These are phyloP conservation scores for Zaprionus lineosus DNA, from an alignment of 2,888 invertebrate genomes.

Conservation along the genomic window DNA sequence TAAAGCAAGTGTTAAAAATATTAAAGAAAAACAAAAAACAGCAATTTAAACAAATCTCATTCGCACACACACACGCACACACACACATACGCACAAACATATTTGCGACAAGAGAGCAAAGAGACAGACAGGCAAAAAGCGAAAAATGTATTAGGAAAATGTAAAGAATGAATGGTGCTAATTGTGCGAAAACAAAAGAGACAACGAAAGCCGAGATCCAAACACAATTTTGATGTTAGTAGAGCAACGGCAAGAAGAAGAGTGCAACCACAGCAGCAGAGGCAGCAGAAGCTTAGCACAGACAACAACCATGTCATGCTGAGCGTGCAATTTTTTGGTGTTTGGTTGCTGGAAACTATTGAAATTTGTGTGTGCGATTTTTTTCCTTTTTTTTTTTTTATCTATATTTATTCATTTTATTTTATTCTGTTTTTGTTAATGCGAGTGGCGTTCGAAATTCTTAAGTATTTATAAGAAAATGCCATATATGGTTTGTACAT, in stretches of 20 bases:
- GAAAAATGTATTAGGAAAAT: conserved; percentile 48
- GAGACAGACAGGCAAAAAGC: no score
- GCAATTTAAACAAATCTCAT: no score
- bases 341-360: conserved; percentile 43
- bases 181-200: conserved; percentile 63
- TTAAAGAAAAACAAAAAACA: conserved; percentile 3
- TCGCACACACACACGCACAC: no score
- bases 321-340: conserved; percentile 37
- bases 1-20: conserved; percentile 34
- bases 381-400: conserved; percentile 24
- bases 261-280: conserved; percentile 8
- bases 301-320: conserved; percentile 40
- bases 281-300: conserved; percentile 32
- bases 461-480: conserved; percentile 31
- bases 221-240: conserved; percentile 52
- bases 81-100: no score
- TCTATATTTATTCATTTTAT: conserved; percentile 6
- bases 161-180: conserved; percentile 59
- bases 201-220: conserved; percentile 22
- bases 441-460: conserved; percentile 54
- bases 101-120: no score
- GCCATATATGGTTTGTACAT: conserved; percentile 37
- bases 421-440: conserved; percentile 29
- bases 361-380: conserved; percentile 5
- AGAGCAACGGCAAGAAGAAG: conserved; percentile 37